Conservation (phyloP, 2,113 vertebrate genomes). For the Prietella phreatophila region DNA sequence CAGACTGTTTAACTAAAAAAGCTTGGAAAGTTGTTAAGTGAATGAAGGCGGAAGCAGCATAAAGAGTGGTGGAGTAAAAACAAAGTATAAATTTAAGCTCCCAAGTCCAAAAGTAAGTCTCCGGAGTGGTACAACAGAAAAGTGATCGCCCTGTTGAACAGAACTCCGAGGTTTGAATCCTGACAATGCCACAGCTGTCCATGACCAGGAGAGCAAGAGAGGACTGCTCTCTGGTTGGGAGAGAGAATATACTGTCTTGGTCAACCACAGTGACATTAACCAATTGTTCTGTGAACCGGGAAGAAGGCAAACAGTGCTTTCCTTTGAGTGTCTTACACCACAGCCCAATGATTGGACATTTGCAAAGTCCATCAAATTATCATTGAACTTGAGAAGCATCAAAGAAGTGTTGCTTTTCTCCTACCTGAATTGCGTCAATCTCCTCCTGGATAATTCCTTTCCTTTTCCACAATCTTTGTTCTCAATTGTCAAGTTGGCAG, state of each 20-base stretch:
- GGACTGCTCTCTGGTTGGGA: background rate
- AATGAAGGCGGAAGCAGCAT: background rate
- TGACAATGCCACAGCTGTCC: background rate
- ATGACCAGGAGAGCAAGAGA: background rate
- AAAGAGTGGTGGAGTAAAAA: background rate
- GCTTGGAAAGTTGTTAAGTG: background rate
- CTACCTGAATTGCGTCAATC: background rate
- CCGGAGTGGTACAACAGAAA: background rate
- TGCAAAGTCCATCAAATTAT: background rate
- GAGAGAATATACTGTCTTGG: background rate
- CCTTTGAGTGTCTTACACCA: background rate
- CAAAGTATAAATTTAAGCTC: too few species aligned
- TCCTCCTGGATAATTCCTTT: background rate
- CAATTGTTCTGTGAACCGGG: background rate
- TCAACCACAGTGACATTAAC: background rate
- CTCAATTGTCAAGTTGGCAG: background rate
- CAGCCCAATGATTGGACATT: background rate
- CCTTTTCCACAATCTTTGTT: background rate
- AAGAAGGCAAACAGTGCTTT: background rate
- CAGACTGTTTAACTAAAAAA: background rate
- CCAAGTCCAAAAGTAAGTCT: background rate
- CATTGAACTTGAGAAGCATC: background rate
- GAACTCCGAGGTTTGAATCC: background rate
- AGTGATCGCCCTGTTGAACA: background rate
- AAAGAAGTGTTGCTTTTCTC: background rate